These are phyloP conservation scores for Junco hyemalis DNA, from an alignment of 2,113 vertebrate genomes.

Conservation along the genomic window DNA sequence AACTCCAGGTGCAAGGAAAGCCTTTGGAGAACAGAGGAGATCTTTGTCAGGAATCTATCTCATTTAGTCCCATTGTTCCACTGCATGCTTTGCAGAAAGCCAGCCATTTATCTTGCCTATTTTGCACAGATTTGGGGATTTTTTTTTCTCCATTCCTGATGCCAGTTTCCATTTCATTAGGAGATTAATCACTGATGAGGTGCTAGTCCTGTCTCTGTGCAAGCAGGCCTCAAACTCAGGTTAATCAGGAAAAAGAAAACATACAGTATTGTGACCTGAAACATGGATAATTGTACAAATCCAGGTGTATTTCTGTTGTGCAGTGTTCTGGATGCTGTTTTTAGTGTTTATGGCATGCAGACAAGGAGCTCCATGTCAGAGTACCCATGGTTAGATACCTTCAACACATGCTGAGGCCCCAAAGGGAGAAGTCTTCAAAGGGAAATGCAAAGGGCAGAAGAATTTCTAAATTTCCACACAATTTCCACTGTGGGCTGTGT, in stretches of 20 bases:
- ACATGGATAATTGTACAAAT: background rate
- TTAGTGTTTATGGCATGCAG: background rate
- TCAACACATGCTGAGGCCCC: background rate
- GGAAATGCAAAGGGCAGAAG: background rate
- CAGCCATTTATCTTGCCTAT: constrained; percentile 66
- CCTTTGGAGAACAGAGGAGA: constrained; percentile 67
- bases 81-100: constrained; percentile 28
- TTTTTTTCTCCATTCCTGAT: background rate
- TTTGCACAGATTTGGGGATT: background rate
- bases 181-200: constrained; percentile 25
- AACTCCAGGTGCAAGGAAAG: constrained; percentile 60
- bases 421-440: background rate
- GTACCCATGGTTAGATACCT: background rate
- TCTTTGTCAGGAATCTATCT: constrained; percentile 74
- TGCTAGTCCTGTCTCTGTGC: background rate
- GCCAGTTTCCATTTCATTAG: constrained; percentile 57
- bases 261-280: background rate
- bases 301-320: background rate
- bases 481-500: background rate
- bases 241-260: background rate
- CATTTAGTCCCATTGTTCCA: constrained; percentile 75
- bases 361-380: background rate
- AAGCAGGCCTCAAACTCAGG: background rate
- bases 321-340: background rate
- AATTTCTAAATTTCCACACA: background rate